Percentiles rank a stretch among this genome's conserved stretches.
Evolutionary conservation across 1,140 invertebrate species (phyloP).

Genomic region (Heliothis subflexa): DNA sequence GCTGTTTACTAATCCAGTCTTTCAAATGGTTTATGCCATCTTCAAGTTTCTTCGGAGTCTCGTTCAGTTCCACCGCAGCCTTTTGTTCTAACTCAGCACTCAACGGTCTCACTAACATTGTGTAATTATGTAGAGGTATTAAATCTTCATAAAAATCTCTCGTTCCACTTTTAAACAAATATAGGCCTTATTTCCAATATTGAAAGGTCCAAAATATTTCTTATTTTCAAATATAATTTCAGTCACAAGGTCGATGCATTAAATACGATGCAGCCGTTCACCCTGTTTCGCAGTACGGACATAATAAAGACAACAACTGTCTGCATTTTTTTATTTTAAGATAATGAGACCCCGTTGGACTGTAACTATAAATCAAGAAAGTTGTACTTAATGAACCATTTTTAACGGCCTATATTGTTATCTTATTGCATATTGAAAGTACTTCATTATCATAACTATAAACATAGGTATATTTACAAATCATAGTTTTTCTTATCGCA

Average conservation of each 20-base stretch:
- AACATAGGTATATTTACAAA: too few relatives aligned
- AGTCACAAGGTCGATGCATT: neutral
- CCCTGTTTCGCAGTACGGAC: neutral
- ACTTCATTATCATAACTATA: too few relatives aligned
- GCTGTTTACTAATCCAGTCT: constrained; percentile 88
- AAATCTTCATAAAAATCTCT: neutral
- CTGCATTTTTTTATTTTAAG: too few relatives aligned
- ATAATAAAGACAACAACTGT: neutral
- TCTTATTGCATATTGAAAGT: too few relatives aligned
- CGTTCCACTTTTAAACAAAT: neutral
- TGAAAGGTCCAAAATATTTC: too few relatives aligned
- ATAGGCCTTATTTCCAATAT: neutral
- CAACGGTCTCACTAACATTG: constrained; percentile 60
- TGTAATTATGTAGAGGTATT: neutral
- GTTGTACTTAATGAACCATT: too few relatives aligned
- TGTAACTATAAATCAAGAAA: too few relatives aligned
- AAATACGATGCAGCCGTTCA: neutral
- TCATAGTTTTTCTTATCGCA: too few relatives aligned
- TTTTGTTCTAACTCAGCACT: constrained; percentile 74
- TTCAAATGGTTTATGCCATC: constrained; percentile 86
- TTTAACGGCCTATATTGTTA: too few relatives aligned
- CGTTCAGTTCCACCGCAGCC: constrained; percentile 86
- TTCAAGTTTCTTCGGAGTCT: constrained; percentile 84
- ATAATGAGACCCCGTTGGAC: too few relatives aligned
- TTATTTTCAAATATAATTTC: neutral